These are phyloP conservation scores for Phortica okadai DNA, from an alignment of 2,888 invertebrate genomes.

Conservation along the genomic window DNA sequence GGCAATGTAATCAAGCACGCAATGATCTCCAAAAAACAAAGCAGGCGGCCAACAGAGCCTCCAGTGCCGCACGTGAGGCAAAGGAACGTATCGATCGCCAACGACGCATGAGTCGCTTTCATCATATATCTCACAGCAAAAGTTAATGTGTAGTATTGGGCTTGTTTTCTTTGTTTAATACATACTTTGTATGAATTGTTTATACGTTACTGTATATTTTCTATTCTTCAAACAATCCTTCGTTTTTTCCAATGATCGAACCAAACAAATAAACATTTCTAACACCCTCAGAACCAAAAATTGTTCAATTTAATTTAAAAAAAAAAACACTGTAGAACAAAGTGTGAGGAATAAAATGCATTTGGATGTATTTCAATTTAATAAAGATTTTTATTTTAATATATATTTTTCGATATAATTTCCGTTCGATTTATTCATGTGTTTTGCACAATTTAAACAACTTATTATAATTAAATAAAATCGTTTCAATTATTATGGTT, in stretches of 20 bases:
- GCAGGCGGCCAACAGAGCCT: conserved; percentile 82
- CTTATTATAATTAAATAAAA: conserved; percentile 63
- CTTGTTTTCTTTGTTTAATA: background rate
- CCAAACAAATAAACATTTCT: no score
- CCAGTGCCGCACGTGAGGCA: conserved; percentile 82
- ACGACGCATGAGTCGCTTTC: background rate
- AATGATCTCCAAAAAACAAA: conserved; percentile 82
- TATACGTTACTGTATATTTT: no score
- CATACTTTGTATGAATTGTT: background rate
- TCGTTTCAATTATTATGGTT: conserved; percentile 16
- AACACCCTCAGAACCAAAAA: no score
- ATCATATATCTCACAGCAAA: background rate
- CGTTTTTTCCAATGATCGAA: no score
- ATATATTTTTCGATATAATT: background rate
- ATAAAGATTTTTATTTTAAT: conserved; percentile 1
- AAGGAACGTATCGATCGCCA: conserved; percentile 75
- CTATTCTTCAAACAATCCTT: no score
- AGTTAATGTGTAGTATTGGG: background rate
- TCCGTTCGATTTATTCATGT: background rate
- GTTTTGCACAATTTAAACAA: conserved; percentile 42
- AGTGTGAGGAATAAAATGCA: background rate
- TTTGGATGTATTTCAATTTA: background rate
- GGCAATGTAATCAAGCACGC: conserved; percentile 80
- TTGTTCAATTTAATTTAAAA: no score
- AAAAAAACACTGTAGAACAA: no score